phyloP scores from a whole-genome alignment of 1,140 invertebrate species.

The Heliconius eleuchia region DNA sequence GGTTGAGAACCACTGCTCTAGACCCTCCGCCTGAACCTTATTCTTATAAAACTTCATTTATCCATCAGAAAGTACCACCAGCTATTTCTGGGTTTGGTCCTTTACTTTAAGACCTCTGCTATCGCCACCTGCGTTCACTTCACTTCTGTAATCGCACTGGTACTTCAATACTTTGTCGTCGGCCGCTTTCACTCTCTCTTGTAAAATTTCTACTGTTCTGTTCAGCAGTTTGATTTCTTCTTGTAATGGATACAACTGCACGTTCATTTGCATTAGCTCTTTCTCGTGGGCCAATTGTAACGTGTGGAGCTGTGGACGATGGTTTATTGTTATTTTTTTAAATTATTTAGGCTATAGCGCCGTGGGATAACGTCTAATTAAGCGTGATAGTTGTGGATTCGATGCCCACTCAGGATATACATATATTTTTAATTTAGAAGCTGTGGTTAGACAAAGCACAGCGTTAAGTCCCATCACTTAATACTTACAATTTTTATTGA shows the following conservation, averaged over 20 bases:
- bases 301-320: slow-evolving; percentile 83
- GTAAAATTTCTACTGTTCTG: slow-evolving; percentile 70
- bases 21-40: too few species aligned
- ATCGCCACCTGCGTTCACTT: slow-evolving; percentile 61
- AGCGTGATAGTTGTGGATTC: too few species aligned
- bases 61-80: too few species aligned
- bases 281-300: slow-evolving; percentile 89
- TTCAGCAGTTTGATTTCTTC: slow-evolving; percentile 81
- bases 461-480: too few species aligned
- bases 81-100: slow-evolving; percentile 20
- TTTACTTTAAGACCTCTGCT: slow-evolving; percentile 34
- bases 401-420: too few species aligned
- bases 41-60: too few species aligned
- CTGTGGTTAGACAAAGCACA: too few species aligned
- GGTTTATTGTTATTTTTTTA: not conserved
- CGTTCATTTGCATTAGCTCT: slow-evolving; percentile 85
- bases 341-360: not conserved
- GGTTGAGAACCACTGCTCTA: too few species aligned
- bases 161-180: slow-evolving; percentile 66
- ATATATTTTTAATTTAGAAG: too few species aligned
- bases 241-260: slow-evolving; percentile 81
- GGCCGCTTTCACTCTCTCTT: slow-evolving; percentile 56
- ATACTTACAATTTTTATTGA: too few species aligned
- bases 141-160: slow-evolving; percentile 54
- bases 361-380: too few species aligned